Evolutionary conservation across 2,797 vertebrate genomes (phyloP).

Genomic region (Clamator glandarius): DNA sequence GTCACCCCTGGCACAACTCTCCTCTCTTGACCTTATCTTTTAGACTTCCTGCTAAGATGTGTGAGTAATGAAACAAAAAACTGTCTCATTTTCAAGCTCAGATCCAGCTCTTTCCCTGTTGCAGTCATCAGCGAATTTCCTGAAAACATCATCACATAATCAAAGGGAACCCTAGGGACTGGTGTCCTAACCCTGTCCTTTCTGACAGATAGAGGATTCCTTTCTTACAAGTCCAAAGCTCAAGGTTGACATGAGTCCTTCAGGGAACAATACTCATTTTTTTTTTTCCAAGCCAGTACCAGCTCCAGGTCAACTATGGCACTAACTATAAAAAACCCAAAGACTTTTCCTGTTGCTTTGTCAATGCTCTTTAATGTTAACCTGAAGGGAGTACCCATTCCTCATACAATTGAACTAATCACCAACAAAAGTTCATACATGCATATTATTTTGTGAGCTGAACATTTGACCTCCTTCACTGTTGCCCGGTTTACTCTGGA

Average conservation of each 20-base stretch:
- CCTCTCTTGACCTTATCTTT: constrained; percentile 26
- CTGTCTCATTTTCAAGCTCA: constrained; percentile 16
- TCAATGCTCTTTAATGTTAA: constrained; percentile 26
- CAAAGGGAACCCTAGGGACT: constrained; percentile 37
- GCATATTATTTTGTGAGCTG: constrained; percentile 39
- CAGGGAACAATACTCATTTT: constrained; percentile 33
- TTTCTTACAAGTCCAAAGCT: constrained; percentile 30
- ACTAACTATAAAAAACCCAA: constrained; percentile 43
- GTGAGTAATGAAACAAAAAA: constrained; percentile 36
- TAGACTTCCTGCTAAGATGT: constrained; percentile 54
- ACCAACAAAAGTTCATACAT: background rate
- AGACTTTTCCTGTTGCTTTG: constrained; percentile 32
- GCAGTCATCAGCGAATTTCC: constrained; percentile 50
- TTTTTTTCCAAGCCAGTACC: constrained; percentile 43
- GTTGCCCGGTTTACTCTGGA: constrained; percentile 36
- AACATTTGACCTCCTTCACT: constrained; percentile 74
- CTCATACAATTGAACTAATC: background rate
- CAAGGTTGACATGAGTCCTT: constrained; percentile 54
- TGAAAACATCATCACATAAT: constrained; percentile 62
- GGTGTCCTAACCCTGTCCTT: background rate
- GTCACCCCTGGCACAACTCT: background rate
- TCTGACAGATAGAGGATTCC: constrained; percentile 45
- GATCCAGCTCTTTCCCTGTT: background rate
- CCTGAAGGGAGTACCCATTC: background rate
- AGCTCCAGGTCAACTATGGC: constrained; percentile 28